Evolutionary conservation across 2,888 invertebrate genomes (phyloP).

Genomic region (Ornithoptera priamus): DNA sequence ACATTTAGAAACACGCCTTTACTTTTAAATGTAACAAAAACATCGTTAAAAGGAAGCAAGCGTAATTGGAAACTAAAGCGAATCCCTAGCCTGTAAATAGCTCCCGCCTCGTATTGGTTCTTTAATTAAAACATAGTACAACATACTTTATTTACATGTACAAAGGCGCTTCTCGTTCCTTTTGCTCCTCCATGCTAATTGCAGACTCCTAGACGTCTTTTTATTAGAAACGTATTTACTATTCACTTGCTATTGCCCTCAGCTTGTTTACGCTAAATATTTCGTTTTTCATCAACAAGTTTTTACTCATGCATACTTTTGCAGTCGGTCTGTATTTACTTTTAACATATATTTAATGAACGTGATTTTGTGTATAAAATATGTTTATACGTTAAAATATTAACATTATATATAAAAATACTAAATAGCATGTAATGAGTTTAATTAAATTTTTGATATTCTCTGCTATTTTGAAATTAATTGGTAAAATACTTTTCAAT

Average conservation of each 20-base stretch:
- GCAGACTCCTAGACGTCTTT: conserved; percentile 20
- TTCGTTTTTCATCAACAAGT: conserved; percentile 3
- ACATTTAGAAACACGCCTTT: neutral
- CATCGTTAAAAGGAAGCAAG: neutral
- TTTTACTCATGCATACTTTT: neutral
- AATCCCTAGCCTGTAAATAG: conserved; percentile 11
- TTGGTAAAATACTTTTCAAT: too few species aligned
- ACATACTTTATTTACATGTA: conserved; percentile 18
- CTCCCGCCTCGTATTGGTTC: conserved; percentile 11
- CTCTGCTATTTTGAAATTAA: too few species aligned
- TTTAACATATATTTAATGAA: neutral
- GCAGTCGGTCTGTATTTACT: neutral
- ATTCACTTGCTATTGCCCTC: conserved; percentile 17
- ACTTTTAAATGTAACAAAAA: neutral
- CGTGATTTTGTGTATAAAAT: neutral
- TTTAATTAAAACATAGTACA: conserved; percentile 25
- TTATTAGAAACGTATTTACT: conserved; percentile 19
- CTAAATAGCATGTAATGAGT: too few species aligned
- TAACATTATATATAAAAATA: too few species aligned
- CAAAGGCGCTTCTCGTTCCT: conserved; percentile 16
- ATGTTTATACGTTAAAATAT: neutral
- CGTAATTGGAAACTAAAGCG: conserved; percentile 15
- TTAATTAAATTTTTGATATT: too few species aligned
- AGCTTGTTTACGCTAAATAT: neutral
- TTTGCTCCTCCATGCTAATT: conserved; percentile 23